Evolutionary conservation across 2,797 vertebrate genomes (phyloP).

Genomic region (Benthosema pterotum): DNA sequence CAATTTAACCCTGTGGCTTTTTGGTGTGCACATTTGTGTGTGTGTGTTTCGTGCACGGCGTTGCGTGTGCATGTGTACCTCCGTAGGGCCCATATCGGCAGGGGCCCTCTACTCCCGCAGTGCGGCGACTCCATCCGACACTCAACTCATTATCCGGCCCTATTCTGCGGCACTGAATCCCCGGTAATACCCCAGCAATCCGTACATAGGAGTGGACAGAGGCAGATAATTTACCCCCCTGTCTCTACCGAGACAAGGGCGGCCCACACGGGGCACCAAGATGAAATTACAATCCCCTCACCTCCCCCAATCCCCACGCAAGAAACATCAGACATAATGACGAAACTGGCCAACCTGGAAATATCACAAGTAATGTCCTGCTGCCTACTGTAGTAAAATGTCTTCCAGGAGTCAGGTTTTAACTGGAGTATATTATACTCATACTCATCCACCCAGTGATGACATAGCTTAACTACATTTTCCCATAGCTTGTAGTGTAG

Average conservation of each 20-base stretch:
- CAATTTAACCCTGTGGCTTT: too few relatives aligned
- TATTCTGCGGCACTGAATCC: constrained; percentile 47
- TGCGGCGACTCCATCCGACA: constrained; percentile 3
- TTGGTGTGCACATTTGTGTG: too few relatives aligned
- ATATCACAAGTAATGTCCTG: not conserved
- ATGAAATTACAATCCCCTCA: constrained; percentile 7
- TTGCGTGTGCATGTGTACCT: not conserved
- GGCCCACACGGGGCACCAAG: constrained; percentile 17
- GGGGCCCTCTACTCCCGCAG: not conserved
- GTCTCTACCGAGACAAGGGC: constrained; percentile 28
- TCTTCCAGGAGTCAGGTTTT: too few relatives aligned
- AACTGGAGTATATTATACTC: too few relatives aligned
- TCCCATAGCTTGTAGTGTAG: too few relatives aligned
- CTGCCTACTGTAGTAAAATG: too few relatives aligned
- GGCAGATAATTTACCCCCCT: constrained; percentile 41
- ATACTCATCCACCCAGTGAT: too few relatives aligned
- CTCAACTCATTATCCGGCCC: constrained; percentile 41
- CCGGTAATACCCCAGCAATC: constrained; percentile 55
- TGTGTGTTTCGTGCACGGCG: not conserved
- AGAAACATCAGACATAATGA: not conserved
- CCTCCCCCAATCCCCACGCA: too few relatives aligned
- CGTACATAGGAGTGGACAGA: constrained; percentile 34
- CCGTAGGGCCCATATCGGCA: not conserved
- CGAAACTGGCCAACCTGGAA: not conserved
- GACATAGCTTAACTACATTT: too few relatives aligned